phyloP scores from a whole-genome alignment of 2,797 vertebrate genomes.

The Pipistrellus pipistrellus region DNA sequence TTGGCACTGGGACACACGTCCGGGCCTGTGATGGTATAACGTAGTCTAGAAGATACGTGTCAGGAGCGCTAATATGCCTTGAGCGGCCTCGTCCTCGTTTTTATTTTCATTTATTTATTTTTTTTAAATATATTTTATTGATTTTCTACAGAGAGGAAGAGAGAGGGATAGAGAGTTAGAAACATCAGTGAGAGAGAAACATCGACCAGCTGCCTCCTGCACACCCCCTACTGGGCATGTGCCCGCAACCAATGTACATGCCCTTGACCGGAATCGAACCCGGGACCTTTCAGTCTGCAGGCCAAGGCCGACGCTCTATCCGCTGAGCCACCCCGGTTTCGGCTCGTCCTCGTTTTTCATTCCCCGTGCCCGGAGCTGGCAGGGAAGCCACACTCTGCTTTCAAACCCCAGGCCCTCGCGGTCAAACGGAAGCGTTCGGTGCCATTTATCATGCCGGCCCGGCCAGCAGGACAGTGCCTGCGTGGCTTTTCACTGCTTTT shows the following conservation, averaged over 20 bases:
- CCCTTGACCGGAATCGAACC: too few species aligned
- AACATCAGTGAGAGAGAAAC: too few species aligned
- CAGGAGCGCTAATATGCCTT: conserved; percentile 63
- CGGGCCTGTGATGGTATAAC: conserved; percentile 65
- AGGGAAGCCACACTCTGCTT: conserved; percentile 50
- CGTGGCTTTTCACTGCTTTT: conserved; percentile 61
- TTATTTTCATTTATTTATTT: too few species aligned
- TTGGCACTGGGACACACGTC: conserved; percentile 63
- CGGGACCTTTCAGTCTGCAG: too few species aligned
- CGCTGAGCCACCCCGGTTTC: too few species aligned
- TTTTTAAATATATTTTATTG: too few species aligned
- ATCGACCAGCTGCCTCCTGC: too few species aligned
- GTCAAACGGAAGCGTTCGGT: conserved; percentile 22
- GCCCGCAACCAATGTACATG: too few species aligned
- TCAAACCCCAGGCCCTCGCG: conserved; percentile 40
- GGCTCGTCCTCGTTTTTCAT: conserved; percentile 53
- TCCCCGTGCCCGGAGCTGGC: conserved; percentile 52
- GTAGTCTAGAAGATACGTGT: conserved; percentile 60
- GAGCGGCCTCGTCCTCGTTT: background rate
- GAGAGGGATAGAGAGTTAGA: too few species aligned
- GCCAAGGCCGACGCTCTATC: too few species aligned
- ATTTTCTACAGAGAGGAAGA: too few species aligned
- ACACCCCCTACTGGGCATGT: too few species aligned
- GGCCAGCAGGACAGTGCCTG: conserved; percentile 49
- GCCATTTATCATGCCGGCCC: conserved; percentile 70